Conservation (phyloP, 1,140 invertebrate species). For the Sminthurides bifidus region DNA sequence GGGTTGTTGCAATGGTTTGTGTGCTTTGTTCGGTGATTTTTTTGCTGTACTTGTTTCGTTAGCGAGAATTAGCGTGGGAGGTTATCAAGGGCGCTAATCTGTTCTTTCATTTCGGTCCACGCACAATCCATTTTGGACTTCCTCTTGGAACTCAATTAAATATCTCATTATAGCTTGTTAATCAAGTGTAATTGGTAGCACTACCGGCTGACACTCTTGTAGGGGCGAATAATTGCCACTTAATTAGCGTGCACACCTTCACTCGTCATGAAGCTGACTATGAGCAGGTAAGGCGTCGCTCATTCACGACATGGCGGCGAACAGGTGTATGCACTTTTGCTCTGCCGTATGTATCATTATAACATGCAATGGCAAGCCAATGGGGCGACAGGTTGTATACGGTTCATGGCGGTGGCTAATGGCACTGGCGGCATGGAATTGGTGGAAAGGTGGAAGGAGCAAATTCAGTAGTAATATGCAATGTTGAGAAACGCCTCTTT, state of each 20-base stretch:
- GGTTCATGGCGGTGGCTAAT: too few relatives aligned
- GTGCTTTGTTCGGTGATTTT: too few relatives aligned
- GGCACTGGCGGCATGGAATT: too few relatives aligned
- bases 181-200: slow-evolving; percentile 5
- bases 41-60: too few relatives aligned
- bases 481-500: too few relatives aligned
- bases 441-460: too few relatives aligned
- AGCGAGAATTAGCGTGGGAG: slow-evolving; percentile 1
- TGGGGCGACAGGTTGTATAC: too few relatives aligned
- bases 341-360: not conserved
- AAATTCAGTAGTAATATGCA: too few relatives aligned
- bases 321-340: not conserved
- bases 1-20: too few relatives aligned
- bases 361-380: slow-evolving; percentile 2
- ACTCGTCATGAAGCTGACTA: not conserved
- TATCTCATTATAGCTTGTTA: slow-evolving; percentile 8
- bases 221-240: too few relatives aligned
- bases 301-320: too few relatives aligned
- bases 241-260: not conserved
- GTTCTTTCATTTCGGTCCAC: slow-evolving; percentile 1
- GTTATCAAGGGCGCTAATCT: slow-evolving; percentile 7
- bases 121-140: not conserved
- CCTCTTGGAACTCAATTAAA: slow-evolving; percentile 9
- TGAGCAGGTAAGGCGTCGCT: not conserved
- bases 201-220: too few relatives aligned